Evolutionary conservation across 1,140 invertebrate species (phyloP).

Genomic region (Portunus trituberculatus): DNA sequence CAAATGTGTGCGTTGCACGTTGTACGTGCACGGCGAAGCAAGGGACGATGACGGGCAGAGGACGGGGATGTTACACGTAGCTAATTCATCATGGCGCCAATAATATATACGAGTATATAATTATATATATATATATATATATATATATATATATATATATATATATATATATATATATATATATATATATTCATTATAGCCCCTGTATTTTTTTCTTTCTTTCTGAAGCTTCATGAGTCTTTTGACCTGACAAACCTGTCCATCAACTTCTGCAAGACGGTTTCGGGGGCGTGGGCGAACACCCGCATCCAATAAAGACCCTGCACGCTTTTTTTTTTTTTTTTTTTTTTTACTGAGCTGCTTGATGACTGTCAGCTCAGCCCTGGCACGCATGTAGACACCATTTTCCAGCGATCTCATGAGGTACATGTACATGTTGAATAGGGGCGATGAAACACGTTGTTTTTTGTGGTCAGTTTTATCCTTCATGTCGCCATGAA

Average conservation of each 20-base stretch:
- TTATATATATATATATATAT: background rate
- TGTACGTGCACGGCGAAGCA: background rate
- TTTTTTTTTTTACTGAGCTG: background rate
- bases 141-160: background rate
- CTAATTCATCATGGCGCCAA: background rate
- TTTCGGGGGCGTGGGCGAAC: background rate
- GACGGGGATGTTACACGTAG: background rate
- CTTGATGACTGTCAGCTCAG: background rate
- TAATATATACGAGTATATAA: no score
- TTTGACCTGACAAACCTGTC: background rate
- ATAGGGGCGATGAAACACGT: no score
- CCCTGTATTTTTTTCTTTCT: background rate
- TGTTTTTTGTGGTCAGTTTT: no score
- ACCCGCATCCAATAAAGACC: background rate
- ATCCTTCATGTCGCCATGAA: no score
- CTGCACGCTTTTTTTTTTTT: background rate
- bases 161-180: background rate
- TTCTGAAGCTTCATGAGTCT: background rate
- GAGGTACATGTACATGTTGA: no score
- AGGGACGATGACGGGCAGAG: no score
- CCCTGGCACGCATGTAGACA: background rate
- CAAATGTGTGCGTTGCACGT: background rate
- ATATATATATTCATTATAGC: background rate
- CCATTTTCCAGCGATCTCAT: no score
- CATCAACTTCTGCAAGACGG: background rate